Base-by-base conservation (phyloP, 2,797 vertebrate genomes). In the Carapus acus region DNA sequence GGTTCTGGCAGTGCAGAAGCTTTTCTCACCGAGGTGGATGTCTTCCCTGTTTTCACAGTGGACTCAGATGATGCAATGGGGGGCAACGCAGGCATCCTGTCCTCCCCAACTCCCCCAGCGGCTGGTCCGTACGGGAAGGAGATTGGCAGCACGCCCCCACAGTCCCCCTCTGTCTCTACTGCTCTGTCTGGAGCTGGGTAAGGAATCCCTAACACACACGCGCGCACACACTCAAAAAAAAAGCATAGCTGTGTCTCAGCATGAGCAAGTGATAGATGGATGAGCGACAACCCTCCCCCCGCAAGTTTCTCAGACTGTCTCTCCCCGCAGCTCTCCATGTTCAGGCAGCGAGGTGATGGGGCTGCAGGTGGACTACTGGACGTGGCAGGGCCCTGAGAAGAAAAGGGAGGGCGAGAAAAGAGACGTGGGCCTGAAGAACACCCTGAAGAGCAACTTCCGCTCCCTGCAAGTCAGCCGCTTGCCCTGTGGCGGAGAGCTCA, bases 1-100 rank as follows among this genome's bases (percentile, higher is more conserved):
- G 14, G 1, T 58, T 23, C 15, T 47, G 1, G 7, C 16, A 2
- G 18, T 39, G 17, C 3, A 11, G 5, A 20, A 31, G 16, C 12
- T 14, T 43, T 21, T 36, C 54, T 11, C 9, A 4, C 14, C 54
- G 50, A 39, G 13, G 14, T 38, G 2, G 4, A 29, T 14, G 19
- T 22, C 21, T 8, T 20, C 5, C 15, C 43, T 27, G 9, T 34
- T 34, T 57, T 40, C 43, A 20, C 71, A 95, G 92, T 93, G 82
- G 92, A 95, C 65, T 94, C 92, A 0, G 92, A 95, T 51, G 93
- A 95, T 39, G 91, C 90, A 1, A 85, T 89, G 52, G 85, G 84
- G 34, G 87, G 85, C 44, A 88, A 86, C 40, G 80, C 86, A 0
- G 88, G 88, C 22, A 83, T 91, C 63, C 77, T 91, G 65, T 85